Evolutionary conservation across 2,113 vertebrate species (phyloP).

Genomic region (Alectura lathami): DNA sequence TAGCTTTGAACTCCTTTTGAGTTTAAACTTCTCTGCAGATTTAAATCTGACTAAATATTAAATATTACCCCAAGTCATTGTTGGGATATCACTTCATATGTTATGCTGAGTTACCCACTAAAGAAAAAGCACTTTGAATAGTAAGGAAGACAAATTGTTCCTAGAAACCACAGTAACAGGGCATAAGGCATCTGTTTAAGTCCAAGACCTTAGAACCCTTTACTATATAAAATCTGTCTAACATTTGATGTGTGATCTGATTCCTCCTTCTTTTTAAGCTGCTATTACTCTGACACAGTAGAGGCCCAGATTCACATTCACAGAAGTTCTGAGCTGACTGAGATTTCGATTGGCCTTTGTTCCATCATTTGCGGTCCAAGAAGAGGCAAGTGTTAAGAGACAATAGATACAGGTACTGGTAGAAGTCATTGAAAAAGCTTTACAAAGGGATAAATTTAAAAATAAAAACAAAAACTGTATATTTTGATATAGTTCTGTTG

Average conservation of each 20-base stretch:
- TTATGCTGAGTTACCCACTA: conserved; percentile 78
- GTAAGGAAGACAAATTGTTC: conserved; percentile 61
- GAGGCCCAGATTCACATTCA: conserved; percentile 69
- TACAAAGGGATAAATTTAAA: conserved; percentile 67
- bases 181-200: conserved; percentile 67
- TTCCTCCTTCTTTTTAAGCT: conserved; percentile 80
- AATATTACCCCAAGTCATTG: conserved; percentile 70
- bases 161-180: conserved; percentile 69
- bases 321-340: conserved; percentile 55
- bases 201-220: conserved; percentile 74
- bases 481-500: conserved; percentile 79
- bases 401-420: conserved; percentile 66
- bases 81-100: conserved; percentile 71
- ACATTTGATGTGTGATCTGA: conserved; percentile 71
- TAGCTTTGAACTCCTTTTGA: conserved; percentile 74
- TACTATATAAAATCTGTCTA: conserved; percentile 71
- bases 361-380: conserved; percentile 43
- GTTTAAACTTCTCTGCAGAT: conserved; percentile 73
- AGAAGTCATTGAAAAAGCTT: conserved; percentile 72
- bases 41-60: conserved; percentile 63
- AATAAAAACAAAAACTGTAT: conserved; percentile 64
- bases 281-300: conserved; percentile 78
- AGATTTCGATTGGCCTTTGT: conserved; percentile 60
- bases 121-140: conserved; percentile 83
- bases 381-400: conserved; percentile 66